These are phyloP conservation scores for Eremophila alpestris DNA, from an alignment of 2,797 vertebrate species.

Conservation along the genomic window DNA sequence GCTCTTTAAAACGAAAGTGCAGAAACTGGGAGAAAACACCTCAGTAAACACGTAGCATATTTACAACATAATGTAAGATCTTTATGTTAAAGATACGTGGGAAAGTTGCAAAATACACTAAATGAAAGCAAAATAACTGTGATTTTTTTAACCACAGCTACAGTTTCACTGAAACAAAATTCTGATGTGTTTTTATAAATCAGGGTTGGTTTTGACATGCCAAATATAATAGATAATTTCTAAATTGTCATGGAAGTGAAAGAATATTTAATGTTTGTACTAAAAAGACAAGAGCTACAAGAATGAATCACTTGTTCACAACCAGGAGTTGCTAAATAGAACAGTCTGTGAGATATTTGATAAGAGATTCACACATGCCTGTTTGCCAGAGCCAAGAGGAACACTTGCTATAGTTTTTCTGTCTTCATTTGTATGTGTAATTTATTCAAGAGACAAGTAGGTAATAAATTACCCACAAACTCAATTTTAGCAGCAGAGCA, in stretches of 20 bases:
- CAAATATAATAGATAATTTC: slow-evolving; percentile 33
- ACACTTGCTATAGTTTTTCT: slow-evolving; percentile 26
- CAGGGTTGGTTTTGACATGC: slow-evolving; percentile 19
- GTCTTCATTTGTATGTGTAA: slow-evolving; percentile 42
- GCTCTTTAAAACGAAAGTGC: not conserved
- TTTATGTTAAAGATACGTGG: not conserved
- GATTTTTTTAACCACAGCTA: not conserved
- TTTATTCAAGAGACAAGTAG: slow-evolving; percentile 58
- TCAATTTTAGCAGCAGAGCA: not conserved
- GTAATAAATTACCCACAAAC: slow-evolving; percentile 40
- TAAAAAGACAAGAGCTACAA: slow-evolving; percentile 52
- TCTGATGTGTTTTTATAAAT: not conserved
- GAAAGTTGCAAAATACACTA: not conserved
- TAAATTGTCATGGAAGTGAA: slow-evolving; percentile 28
- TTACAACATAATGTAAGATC: not conserved
- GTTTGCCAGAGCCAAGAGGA: slow-evolving; percentile 54
- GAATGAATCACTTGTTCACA: slow-evolving; percentile 44
- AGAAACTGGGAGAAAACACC: not conserved
- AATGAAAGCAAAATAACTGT: slow-evolving; percentile 1
- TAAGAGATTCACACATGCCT: slow-evolving; percentile 40
- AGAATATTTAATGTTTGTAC: slow-evolving; percentile 40
- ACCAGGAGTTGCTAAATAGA: slow-evolving; percentile 44
- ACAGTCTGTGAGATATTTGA: slow-evolving; percentile 53
- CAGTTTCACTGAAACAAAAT: not conserved
- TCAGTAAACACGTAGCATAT: not conserved